Evolutionary conservation across 2,113 vertebrate species (phyloP).

Genomic region (Elephantulus edwardii): DNA sequence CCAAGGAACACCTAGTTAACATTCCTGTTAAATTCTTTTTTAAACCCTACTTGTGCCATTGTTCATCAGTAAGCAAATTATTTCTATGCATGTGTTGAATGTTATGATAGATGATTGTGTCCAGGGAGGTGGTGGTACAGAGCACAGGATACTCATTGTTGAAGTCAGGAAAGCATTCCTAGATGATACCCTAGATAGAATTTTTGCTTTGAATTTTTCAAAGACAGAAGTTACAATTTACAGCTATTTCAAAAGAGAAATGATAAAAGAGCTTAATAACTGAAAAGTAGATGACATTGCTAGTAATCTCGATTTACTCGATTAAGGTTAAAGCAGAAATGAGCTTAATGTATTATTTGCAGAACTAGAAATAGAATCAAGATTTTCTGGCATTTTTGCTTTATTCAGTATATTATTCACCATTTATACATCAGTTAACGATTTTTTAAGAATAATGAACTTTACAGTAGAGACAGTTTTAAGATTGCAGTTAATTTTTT

Average conservation of each 20-base stretch:
- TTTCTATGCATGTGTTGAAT: not conserved
- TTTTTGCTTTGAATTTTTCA: conserved; percentile 20
- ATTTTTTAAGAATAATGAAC: not conserved
- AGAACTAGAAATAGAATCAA: conserved; percentile 7
- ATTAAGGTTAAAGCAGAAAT: not conserved
- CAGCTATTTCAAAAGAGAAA: conserved; percentile 8
- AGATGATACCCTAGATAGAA: not conserved
- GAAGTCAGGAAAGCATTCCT: not conserved
- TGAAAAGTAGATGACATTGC: not conserved
- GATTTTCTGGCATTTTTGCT: conserved; percentile 13
- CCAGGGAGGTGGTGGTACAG: not conserved
- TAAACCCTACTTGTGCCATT: not conserved
- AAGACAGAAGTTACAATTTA: not conserved
- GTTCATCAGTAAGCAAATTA: not conserved
- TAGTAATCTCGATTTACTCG: not conserved
- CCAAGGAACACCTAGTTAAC: too few relatives aligned
- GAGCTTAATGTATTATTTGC: not conserved
- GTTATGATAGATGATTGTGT: not conserved
- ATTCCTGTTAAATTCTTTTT: too few relatives aligned
- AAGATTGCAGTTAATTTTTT: conserved; percentile 4
- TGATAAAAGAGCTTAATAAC: not conserved
- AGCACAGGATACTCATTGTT: not conserved
- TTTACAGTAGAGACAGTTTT: conserved; percentile 7
- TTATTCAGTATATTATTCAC: conserved; percentile 35
- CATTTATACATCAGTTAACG: not conserved